Base-by-base conservation (phyloP, 2,888 invertebrate species). In the Rhorus exstirpatorius region DNA sequence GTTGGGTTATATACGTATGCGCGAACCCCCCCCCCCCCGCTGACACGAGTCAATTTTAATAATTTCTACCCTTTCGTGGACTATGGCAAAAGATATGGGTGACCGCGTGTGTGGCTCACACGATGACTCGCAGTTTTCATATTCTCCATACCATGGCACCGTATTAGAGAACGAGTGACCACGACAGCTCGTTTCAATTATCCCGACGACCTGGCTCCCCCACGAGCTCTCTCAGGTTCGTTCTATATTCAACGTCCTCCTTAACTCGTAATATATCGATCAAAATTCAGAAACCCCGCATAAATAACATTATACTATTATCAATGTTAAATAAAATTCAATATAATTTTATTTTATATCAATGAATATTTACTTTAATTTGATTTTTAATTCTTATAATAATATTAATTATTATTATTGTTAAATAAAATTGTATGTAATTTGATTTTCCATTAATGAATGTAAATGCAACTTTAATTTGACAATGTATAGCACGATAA, bases 31-130 rank as follows among this genome's bases (percentile, higher is more conserved):
- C n/a, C n/a, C n/a, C 65, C 60, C 51, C 63, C 75, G 86, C 71
- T 84, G 81, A 82, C 82, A 74, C 78, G 65, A 87, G 89, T 90
- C 89, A 88, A 90, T 89, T 90, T 90, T 89, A 90, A 89, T 90
- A 89, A 88, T 88, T 88, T 85, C 80, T 79, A 78, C 68, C 65
- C 67, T 55, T 61, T 72, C 46, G 75, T 53, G 14, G 38, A 31
- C 82, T 70, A 63, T 75, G 67, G 19, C 38, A 38, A n/a, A n/a
- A n/a, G n/a, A n/a, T n/a, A n/a, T n/a, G 46, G 65, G 41, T 53
- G 67, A 74, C 84, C n/a, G n/a, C 71, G 74, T 67, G 71, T 71
- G 74, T 74, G 79, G 77, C 68, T 79, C 71, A 49, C 35, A 71
- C 86, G 85, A 90, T 90, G 90, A 90, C 90, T 88, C 79, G 90